Conservation (phyloP, 2,113 vertebrate species). For the Ammodytes dubius region DNA sequence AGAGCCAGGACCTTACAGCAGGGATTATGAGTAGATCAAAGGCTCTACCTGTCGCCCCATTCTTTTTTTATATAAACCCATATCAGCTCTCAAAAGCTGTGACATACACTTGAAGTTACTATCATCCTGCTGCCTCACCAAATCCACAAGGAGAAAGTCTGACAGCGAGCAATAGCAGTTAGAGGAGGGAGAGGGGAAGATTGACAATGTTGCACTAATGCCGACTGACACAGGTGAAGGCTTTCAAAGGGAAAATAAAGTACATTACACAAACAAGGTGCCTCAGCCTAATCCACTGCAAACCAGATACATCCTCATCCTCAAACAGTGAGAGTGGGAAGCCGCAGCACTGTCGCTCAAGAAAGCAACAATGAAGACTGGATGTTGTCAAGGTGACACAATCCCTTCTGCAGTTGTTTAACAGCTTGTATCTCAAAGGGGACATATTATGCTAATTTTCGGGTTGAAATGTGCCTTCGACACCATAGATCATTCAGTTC, state of each 20-base stretch:
- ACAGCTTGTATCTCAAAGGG: conserved; percentile 5
- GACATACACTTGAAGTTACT: conserved; percentile 32
- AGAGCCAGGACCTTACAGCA: conserved; percentile 39
- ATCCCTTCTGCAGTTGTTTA: not conserved
- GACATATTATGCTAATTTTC: not conserved
- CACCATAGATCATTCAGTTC: no score
- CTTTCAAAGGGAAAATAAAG: conserved; percentile 63
- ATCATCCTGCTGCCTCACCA: conserved; percentile 56
- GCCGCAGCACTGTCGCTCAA: conserved; percentile 19
- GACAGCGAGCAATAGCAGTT: conserved; percentile 13
- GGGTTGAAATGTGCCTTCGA: no score
- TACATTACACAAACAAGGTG: conserved; percentile 67
- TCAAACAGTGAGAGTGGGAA: conserved; percentile 42
- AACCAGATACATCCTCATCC: conserved; percentile 56
- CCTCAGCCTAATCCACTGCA: conserved; percentile 69
- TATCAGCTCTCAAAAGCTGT: conserved; percentile 43
- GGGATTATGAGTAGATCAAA: conserved; percentile 61
- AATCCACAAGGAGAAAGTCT: conserved; percentile 55
- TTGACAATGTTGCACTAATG: conserved; percentile 63
- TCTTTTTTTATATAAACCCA: conserved; percentile 28
- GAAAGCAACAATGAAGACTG: conserved; percentile 48
- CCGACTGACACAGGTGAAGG: conserved; percentile 59
- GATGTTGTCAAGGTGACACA: conserved; percentile 20
- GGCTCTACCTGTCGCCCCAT: conserved; percentile 1
- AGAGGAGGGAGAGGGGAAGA: conserved; percentile 19